Conservation (phyloP, 2,113 vertebrate genomes). For the Marmota monax region DNA sequence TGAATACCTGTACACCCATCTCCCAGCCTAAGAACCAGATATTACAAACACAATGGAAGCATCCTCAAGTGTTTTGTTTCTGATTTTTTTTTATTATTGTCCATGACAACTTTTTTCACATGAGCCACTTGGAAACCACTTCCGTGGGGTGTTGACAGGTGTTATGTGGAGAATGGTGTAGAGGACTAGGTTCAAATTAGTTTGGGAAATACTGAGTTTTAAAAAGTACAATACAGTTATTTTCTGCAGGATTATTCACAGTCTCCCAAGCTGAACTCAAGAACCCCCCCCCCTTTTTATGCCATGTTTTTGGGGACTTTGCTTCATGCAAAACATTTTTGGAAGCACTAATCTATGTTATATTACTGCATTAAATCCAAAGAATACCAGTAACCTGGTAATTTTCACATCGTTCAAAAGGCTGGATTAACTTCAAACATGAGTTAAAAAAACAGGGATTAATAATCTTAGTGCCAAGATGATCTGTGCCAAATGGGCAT, state of each 20-base stretch:
- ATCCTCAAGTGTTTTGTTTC: background rate
- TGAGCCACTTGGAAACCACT: background rate
- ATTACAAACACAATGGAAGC: background rate
- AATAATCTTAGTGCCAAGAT: background rate
- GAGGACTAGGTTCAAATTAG: background rate
- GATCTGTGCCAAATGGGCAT: constrained; percentile 21
- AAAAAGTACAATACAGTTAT: constrained; percentile 2
- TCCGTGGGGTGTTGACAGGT: background rate
- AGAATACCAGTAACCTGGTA: background rate
- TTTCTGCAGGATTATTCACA: constrained; percentile 17
- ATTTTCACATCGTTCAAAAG: constrained; percentile 41
- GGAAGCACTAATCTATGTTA: background rate
- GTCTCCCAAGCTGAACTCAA: background rate
- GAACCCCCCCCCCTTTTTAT: background rate
- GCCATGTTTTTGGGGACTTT: background rate
- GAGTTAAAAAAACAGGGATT: background rate
- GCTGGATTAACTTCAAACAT: constrained; percentile 9
- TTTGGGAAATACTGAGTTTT: constrained; percentile 40
- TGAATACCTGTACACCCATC: background rate
- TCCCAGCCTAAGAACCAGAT: background rate
- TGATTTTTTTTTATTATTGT: constrained; percentile 23
- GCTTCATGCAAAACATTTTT: constrained; percentile 30
- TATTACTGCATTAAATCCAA: background rate
- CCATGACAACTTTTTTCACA: background rate
- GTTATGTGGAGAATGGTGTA: background rate